These are phyloP conservation scores for Phorcus lineatus DNA, from an alignment of 2,888 invertebrate genomes.

Conservation along the genomic window DNA sequence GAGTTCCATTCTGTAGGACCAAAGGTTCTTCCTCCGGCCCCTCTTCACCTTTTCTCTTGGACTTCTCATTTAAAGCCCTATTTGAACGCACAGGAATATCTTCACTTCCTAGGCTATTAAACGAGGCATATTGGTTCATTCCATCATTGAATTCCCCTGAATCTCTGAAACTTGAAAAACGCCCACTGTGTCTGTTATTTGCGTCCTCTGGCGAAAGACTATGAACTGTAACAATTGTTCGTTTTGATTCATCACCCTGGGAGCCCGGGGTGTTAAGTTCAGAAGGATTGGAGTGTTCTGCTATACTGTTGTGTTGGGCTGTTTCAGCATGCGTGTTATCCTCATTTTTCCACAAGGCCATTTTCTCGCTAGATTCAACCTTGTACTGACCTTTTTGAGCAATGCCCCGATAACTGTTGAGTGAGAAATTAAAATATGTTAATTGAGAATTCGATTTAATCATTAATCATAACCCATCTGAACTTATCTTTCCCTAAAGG, in stretches of 20 bases:
- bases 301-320: slow-evolving; percentile 32
- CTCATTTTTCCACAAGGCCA: slow-evolving; percentile 37
- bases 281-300: slow-evolving; percentile 29
- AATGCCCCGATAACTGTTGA: slow-evolving; percentile 42
- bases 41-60: neutral
- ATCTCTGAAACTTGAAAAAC: neutral
- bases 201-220: neutral
- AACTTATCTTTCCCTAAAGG: no score
- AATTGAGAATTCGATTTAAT: no score
- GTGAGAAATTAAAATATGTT: neutral
- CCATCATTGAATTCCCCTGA: slow-evolving; percentile 33
- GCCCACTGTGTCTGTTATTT: neutral
- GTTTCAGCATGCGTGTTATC: slow-evolving; percentile 44
- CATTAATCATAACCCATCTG: no score
- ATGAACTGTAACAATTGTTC: neutral
- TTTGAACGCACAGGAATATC: slow-evolving; percentile 26
- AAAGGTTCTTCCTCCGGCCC: slow-evolving; percentile 2
- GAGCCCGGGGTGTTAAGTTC: neutral
- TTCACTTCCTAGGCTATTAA: neutral
- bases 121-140: slow-evolving; percentile 13
- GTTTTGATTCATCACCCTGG: neutral
- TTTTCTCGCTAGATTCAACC: slow-evolving; percentile 43
- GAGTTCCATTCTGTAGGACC: slow-evolving; percentile 28
- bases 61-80: slow-evolving; percentile 32
- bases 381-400: slow-evolving; percentile 28